Conservation (phyloP, 2,888 invertebrate species). For the Hedya salicella region DNA sequence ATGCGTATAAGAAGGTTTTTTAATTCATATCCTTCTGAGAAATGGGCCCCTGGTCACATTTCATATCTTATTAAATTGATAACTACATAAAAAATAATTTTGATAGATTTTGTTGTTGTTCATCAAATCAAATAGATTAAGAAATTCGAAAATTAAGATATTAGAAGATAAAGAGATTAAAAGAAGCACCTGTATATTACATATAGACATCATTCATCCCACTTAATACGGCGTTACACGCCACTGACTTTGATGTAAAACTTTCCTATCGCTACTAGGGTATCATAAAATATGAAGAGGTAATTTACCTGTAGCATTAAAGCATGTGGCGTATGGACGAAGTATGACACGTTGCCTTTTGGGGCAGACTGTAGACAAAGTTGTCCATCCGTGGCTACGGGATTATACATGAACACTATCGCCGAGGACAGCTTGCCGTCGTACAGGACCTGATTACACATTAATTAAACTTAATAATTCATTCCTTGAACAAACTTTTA, state of each 20-base stretch:
- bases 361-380: conserved; percentile 99
- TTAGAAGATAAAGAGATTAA: too few species aligned
- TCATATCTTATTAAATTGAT: too few species aligned
- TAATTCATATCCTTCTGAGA: too few species aligned
- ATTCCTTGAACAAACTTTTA: background rate
- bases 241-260: background rate
- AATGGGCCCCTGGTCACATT: too few species aligned
- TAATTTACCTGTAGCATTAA: conserved; percentile 96
- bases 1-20: too few species aligned
- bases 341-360: conserved; percentile 98
- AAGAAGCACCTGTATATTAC: too few species aligned
- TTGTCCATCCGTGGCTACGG: conserved; percentile 99
- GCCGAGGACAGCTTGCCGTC: conserved; percentile 98
- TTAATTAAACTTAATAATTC: conserved; percentile 11
- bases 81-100: too few species aligned
- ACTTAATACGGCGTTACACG: background rate
- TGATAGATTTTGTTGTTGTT: too few species aligned
- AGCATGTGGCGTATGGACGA: conserved; percentile 99
- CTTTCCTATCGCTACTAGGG: conserved; percentile 51
- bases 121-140: too few species aligned
- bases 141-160: too few species aligned
- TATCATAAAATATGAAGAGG: conserved; percentile 48
- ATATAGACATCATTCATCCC: background rate
- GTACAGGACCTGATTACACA: conserved; percentile 92
- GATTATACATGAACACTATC: conserved; percentile 99